phyloP scores from a whole-genome alignment of 2,888 invertebrate genomes.

The Furcula furcula region DNA sequence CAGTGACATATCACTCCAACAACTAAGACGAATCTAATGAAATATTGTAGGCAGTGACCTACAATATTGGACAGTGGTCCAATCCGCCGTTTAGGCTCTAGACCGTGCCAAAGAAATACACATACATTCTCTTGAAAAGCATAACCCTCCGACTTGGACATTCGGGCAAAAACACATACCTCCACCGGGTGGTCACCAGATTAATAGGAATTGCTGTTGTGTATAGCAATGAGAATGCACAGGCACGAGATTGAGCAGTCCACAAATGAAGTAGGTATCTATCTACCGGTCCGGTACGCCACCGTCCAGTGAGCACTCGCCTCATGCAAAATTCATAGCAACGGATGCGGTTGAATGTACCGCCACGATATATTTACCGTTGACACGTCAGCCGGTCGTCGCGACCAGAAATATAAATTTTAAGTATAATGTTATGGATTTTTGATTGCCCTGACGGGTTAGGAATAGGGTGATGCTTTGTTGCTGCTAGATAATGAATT shows the following conservation, averaged over 20 bases:
- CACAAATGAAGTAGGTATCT: conserved; percentile 41
- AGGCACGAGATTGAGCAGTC: conserved; percentile 40
- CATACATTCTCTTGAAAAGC: too few species aligned
- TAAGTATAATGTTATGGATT: neutral
- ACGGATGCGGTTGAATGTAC: conserved; percentile 26
- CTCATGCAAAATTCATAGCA: conserved; percentile 59
- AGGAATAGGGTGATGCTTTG: conserved; percentile 19
- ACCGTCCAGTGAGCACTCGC: conserved; percentile 32
- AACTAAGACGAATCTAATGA: too few species aligned
- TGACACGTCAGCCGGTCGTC: conserved; percentile 37
- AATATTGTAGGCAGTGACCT: too few species aligned
- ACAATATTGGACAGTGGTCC: too few species aligned
- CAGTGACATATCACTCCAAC: too few species aligned
- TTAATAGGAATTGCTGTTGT: too few species aligned
- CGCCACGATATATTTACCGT: conserved; percentile 49
- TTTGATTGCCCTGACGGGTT: conserved; percentile 20
- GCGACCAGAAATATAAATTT: conserved; percentile 35
- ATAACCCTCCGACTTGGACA: too few species aligned
- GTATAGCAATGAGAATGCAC: too few species aligned
- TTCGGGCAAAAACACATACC: too few species aligned
- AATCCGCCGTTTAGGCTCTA: too few species aligned
- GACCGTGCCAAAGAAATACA: too few species aligned
- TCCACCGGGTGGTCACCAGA: too few species aligned
- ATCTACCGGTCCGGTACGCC: conserved; percentile 18
- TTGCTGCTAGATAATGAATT: neutral